A percentile compares a stretch with the other conserved stretches of the same genome.
Conservation (phyloP, 2,113 vertebrate species). For the Indicator maculatus region DNA sequence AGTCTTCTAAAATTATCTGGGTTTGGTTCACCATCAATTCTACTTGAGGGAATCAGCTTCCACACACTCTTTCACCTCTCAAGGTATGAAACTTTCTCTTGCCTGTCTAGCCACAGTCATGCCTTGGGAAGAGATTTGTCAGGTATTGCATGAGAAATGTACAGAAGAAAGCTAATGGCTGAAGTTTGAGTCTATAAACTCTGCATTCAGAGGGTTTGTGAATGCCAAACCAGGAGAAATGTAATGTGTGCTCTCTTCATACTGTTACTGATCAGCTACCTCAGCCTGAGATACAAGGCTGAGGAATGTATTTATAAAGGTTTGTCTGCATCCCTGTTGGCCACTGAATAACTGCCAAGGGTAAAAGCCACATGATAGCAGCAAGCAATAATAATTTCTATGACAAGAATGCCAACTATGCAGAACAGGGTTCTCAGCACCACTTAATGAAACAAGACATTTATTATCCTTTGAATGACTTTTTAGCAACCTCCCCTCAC, state of each 20-base stretch:
- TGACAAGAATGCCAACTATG: not conserved
- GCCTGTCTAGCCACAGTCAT: not conserved
- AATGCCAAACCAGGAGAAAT: slow-evolving; percentile 12
- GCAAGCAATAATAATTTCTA: not conserved
- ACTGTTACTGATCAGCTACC: not conserved
- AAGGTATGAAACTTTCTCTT: slow-evolving; percentile 34
- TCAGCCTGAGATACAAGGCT: not conserved
- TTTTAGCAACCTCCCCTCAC: not conserved
- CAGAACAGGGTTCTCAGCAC: not conserved
- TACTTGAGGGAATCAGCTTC: not conserved
- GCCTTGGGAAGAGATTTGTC: slow-evolving; percentile 24
- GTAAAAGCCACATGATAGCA: not conserved
- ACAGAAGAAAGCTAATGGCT: not conserved
- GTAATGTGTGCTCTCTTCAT: not conserved
- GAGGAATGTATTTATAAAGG: not conserved
- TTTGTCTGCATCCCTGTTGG: not conserved
- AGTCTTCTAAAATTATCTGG: not conserved
- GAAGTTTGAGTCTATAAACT: slow-evolving; percentile 4
- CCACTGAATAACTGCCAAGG: not conserved
- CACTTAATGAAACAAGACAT: not conserved
- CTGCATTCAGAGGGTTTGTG: not conserved
- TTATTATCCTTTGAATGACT: not conserved
- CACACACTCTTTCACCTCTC: not conserved
- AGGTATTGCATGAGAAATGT: slow-evolving; percentile 21
- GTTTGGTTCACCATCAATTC: not conserved